Conservation (phyloP, 2,888 invertebrate genomes). For the Coleophora deauratella region DNA sequence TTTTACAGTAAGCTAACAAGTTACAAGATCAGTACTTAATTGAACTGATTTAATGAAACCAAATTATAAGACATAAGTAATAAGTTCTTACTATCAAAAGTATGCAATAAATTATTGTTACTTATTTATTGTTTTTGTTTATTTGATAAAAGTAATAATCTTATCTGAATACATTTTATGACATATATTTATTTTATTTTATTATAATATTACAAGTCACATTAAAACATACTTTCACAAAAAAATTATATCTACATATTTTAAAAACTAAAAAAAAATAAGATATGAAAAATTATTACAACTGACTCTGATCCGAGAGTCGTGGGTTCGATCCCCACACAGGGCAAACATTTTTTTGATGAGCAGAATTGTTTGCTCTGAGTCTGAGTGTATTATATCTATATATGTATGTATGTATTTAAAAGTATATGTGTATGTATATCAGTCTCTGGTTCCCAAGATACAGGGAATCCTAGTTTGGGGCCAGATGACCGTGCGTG, state of each 20-base stretch:
- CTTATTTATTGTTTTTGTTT: no score
- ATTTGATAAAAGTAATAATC: background rate
- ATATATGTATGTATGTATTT: no score
- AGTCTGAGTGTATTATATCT: no score
- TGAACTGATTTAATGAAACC: background rate
- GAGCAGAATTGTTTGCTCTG: no score
- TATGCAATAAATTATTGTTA: background rate
- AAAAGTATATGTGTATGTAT: no score
- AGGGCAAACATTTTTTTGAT: no score
- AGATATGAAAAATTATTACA: background rate
- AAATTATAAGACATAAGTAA: no score
- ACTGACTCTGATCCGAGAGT: background rate
- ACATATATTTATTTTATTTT: background rate
- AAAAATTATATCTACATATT: background rate
- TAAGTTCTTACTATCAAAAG: background rate
- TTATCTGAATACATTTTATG: background rate
- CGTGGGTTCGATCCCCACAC: no score
- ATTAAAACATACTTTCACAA: background rate
- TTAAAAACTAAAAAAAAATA: no score
- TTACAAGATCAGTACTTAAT: background rate
- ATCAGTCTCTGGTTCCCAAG: no score
- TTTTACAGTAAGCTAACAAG: background rate
- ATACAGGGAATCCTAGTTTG: no score
- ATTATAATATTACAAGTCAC: background rate
- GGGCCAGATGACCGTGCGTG: no score